Conservation (phyloP, 2,888 invertebrate genomes). For the Panzeria rudis region DNA sequence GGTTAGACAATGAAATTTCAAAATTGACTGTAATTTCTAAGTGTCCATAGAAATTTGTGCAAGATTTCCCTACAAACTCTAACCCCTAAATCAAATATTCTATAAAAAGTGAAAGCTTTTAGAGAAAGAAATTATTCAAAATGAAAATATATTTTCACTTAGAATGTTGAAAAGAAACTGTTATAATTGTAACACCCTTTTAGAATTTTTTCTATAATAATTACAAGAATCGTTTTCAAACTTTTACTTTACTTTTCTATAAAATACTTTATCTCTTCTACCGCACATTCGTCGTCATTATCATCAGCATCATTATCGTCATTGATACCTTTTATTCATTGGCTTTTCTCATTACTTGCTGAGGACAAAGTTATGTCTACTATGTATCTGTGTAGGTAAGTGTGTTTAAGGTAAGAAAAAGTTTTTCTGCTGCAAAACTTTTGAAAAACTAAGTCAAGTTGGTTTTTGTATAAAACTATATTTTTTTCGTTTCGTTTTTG, state of each 20-base stretch:
- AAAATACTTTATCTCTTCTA: background rate
- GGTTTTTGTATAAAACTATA: constrained; percentile 10
- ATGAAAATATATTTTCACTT: background rate
- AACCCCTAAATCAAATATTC: too few species aligned
- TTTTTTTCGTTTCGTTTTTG: constrained; percentile 6
- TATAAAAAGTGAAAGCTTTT: too few species aligned
- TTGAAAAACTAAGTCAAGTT: constrained; percentile 55
- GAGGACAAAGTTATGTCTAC: constrained; percentile 55
- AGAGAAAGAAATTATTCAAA: background rate
- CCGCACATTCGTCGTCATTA: constrained; percentile 5
- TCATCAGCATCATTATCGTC: constrained; percentile 29
- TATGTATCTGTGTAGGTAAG: background rate
- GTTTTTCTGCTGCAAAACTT: constrained; percentile 47
- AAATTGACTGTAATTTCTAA: too few species aligned
- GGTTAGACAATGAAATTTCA: too few species aligned
- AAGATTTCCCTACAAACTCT: too few species aligned
- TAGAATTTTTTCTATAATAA: constrained; percentile 7
- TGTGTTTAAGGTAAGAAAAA: constrained; percentile 33
- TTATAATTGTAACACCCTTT: constrained; percentile 4
- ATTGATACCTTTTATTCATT: constrained; percentile 51
- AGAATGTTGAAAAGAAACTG: background rate
- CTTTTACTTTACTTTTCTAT: constrained; percentile 10
- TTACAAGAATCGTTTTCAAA: constrained; percentile 34
- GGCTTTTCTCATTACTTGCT: constrained; percentile 35
- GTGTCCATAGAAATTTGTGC: too few species aligned